Conservation (phyloP, 1,140 invertebrate genomes). For the Thaumetopoea pityocampa region DNA sequence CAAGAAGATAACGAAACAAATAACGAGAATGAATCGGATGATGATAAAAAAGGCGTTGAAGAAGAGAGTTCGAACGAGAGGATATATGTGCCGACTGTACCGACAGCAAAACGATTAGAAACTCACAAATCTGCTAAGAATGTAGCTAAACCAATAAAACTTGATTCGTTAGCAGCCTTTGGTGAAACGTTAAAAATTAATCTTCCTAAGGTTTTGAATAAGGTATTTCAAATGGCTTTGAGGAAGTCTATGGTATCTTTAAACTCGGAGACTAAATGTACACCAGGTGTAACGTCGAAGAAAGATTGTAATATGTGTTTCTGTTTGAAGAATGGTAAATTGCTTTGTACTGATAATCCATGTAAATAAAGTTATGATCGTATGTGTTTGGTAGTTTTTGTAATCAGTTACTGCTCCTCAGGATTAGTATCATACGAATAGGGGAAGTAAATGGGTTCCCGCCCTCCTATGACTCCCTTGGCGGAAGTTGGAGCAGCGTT, state of each 20-base stretch:
- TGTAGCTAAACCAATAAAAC: no score
- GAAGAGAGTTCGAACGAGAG: constrained; percentile 3
- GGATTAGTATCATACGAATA: no score
- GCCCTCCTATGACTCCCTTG: no score
- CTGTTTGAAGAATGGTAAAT: constrained; percentile 49
- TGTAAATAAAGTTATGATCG: constrained; percentile 18
- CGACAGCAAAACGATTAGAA: background rate
- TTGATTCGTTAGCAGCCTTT: no score
- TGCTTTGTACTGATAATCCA: constrained; percentile 37
- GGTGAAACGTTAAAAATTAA: constrained; percentile 10
- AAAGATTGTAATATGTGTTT: constrained; percentile 44
- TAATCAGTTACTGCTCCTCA: constrained; percentile 1
- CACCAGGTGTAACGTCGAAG: constrained; percentile 21
- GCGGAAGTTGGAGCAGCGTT: no score
- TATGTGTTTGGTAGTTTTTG: background rate
- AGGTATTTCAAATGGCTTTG: constrained; percentile 30
- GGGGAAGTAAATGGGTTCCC: no score
- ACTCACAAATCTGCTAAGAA: no score
- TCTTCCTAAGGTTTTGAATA: constrained; percentile 27
- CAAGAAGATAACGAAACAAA: background rate
- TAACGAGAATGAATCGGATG: background rate
- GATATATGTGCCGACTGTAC: constrained; percentile 6
- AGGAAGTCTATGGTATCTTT: constrained; percentile 40
- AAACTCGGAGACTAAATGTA: constrained; percentile 24
- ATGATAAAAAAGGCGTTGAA: background rate